Conservation (phyloP, 2,888 invertebrate species). For the Dryococelus australis region DNA sequence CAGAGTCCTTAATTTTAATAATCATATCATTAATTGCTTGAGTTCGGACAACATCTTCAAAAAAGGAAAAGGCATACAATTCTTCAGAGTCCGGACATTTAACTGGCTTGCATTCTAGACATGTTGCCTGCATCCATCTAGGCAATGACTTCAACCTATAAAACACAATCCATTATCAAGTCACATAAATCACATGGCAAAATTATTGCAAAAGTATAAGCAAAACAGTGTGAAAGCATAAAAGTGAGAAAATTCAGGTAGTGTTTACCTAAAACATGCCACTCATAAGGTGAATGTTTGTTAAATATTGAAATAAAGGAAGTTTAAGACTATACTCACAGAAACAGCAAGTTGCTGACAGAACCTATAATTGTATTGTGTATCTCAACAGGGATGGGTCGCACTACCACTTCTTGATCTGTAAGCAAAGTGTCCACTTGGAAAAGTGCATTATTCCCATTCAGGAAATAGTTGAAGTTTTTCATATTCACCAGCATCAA, state of each 20-base stretch:
- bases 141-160: slow-evolving; percentile 75
- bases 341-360: slow-evolving; percentile 78
- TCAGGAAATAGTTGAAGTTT: slow-evolving; percentile 68
- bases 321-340: slow-evolving; percentile 58
- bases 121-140: slow-evolving; percentile 87
- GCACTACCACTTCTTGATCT: slow-evolving; percentile 77
- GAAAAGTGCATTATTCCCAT: slow-evolving; percentile 70
- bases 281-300: too few relatives aligned
- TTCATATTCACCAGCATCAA: slow-evolving; percentile 76
- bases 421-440: slow-evolving; percentile 80
- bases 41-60: slow-evolving; percentile 78
- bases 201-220: too few relatives aligned
- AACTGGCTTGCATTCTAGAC: slow-evolving; percentile 74
- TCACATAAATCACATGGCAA: too few relatives aligned
- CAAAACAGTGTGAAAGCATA: too few relatives aligned
- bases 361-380: slow-evolving; percentile 78
- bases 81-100: slow-evolving; percentile 66
- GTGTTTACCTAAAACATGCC: too few relatives aligned
- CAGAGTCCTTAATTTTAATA: slow-evolving; percentile 70
- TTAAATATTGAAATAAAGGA: too few relatives aligned
- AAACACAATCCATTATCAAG: slow-evolving; percentile 34
- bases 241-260: too few relatives aligned
- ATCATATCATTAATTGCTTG: slow-evolving; percentile 73
- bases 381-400: slow-evolving; percentile 78
- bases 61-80: slow-evolving; percentile 76